Evolutionary conservation across 2,888 invertebrate genomes (phyloP), one percentile per base, ranked within the genome.

Genomic region (Julus scandinavius): DNA sequence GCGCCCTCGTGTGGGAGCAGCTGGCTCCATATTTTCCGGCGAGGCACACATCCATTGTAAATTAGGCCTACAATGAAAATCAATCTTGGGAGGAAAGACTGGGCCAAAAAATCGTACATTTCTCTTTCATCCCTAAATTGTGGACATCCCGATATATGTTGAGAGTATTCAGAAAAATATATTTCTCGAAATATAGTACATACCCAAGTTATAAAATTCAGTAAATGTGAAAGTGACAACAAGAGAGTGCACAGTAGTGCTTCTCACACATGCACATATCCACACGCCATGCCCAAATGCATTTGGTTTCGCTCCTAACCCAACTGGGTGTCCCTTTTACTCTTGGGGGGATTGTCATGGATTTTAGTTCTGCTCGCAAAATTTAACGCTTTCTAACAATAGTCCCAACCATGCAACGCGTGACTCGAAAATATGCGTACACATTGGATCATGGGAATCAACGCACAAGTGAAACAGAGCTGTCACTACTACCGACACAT

Each of bases 1-100:
- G 80, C 80, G 80, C 80, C 80, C 80, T 40, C 80, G 80, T 80
- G 80, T 80, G 80, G 80, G 80, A 80, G 80, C 80, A 80, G 80
- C 80, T 80, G 80, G 80, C 80, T 80, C 80, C 80, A 80, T 38
- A 15, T 80, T 80, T 80, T 80, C 38, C 80, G 29, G 72, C 29
- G 29, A 11, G 72, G 72, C 72, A 72, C 72, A 72, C 72, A 80
- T 80, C 80, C 80, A 80, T 80, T 40, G 80, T 80, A 80, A 80
- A 80, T 80, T 80, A 80, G 80, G 80, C 80, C 80, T 80, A 40
- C 38, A 7, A 80, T n/a, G 80, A 80, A 80, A 80, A 80, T 80
- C 80, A 80, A 80, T 80, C 80, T 80, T 80, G 80, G 38, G 15
- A 38, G 72, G 29, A 72, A 29, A 29, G n/a, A 72, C 72, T 72